Conservation (phyloP, 1,140 invertebrate genomes). For the Drosophila parabipectinata region DNA sequence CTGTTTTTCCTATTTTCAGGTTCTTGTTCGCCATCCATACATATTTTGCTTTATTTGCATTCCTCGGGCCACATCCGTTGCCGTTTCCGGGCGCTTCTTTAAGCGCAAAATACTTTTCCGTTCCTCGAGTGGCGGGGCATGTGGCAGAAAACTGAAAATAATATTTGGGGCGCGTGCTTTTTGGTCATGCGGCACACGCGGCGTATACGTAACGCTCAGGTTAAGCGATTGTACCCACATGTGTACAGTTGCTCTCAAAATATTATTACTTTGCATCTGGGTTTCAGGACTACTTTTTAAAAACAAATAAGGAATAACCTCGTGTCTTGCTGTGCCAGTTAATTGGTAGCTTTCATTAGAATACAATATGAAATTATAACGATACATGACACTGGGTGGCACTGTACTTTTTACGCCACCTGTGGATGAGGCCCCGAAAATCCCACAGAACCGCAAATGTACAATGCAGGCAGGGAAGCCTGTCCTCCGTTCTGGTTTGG, state of each 20-base stretch:
- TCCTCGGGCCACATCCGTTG: constrained; percentile 73
- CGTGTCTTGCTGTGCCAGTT: not conserved
- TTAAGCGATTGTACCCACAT: constrained; percentile 34
- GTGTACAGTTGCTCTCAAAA: constrained; percentile 18
- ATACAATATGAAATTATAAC: not conserved
- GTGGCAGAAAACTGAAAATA: constrained; percentile 64
- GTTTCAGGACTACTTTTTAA: too few relatives aligned
- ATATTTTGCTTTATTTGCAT: constrained; percentile 68
- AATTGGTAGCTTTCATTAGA: too few relatives aligned
- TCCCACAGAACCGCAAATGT: constrained; percentile 56
- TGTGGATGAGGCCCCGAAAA: constrained; percentile 22
- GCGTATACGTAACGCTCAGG: constrained; percentile 54
- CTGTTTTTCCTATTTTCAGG: constrained; percentile 3
- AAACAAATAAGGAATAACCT: not conserved
- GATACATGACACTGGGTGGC: not conserved
- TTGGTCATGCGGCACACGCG: constrained; percentile 50
- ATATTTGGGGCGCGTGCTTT: constrained; percentile 72
- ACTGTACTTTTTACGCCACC: constrained; percentile 1
- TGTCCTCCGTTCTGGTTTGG: constrained; percentile 25
- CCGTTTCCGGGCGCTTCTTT: constrained; percentile 72
- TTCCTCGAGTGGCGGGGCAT: constrained; percentile 29
- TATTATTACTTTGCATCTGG: constrained; percentile 1
- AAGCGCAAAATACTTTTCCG: constrained; percentile 79
- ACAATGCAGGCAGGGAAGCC: constrained; percentile 41
- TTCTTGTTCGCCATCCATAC: constrained; percentile 14